A percentile compares a stretch with the other conserved stretches of the same genome.
Conservation (phyloP, 2,113 vertebrate genomes). For the Patagioenas fasciata region DNA sequence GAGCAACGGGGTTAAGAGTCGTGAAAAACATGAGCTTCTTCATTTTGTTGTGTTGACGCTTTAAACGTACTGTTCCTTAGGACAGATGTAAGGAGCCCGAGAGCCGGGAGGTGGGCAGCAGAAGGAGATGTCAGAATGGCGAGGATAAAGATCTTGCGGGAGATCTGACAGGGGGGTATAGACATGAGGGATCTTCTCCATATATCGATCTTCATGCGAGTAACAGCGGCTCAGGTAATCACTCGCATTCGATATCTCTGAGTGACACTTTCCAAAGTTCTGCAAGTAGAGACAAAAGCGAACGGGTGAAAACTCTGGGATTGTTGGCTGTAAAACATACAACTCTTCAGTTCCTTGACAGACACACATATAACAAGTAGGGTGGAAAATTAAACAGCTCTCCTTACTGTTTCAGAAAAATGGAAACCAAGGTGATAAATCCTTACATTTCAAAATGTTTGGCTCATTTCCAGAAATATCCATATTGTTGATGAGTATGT, state of each 20-base stretch:
- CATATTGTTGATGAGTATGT: not conserved
- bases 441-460: not conserved
- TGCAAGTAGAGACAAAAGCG: conserved; percentile 67
- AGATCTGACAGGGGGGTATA: conserved; percentile 76
- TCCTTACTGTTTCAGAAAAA: not conserved
- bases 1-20: not conserved
- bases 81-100: conserved; percentile 80
- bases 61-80: conserved; percentile 88
- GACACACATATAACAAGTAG: not conserved
- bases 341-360: not conserved
- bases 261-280: conserved; percentile 81
- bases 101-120: conserved; percentile 78
- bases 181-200: conserved; percentile 75
- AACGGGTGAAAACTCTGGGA: not conserved
- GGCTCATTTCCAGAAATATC: not conserved
- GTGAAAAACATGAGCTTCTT: not conserved
- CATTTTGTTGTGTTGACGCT: not conserved
- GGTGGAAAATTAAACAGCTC: not conserved
- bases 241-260: conserved; percentile 80
- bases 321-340: not conserved
- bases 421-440: not conserved
- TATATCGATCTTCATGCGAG: conserved; percentile 69
- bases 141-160: conserved; percentile 78
- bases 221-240: conserved; percentile 82
- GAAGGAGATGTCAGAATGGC: conserved; percentile 72